Base-by-base conservation (phyloP, 2,113 vertebrate species). In the Oryzias javanicus region DNA sequence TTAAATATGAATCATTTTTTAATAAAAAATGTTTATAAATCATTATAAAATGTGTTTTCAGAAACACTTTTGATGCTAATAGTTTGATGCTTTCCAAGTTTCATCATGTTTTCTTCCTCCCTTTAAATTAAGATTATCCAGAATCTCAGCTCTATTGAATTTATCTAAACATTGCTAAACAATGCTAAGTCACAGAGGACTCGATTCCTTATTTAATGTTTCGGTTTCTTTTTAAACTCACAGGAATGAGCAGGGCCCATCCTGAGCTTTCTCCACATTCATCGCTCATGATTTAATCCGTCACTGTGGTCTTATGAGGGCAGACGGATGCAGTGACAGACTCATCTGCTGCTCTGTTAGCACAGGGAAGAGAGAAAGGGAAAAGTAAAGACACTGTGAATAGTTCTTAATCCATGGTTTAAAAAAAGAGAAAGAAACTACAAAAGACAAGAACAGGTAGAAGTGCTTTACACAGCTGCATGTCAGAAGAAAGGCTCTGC, bases 401-500 rank as follows among this genome's bases (percentile, higher is more conserved):
- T 12, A 19, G 44, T 47, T 18, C n/a, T 19, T 12, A 47, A 47
- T 47, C 17, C 19, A 3, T 4, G n/a, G 44, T n/a, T 40, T 29
- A 64, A 55, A 65, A 48, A 56, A 40, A 56, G 14, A 64, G 60
- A 67, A 60, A 70, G 17, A 17, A 71, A 63, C 64, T 55, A 60
- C 47, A 66, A 64, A 47, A 70, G 72, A 70, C 70, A 68, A 68
- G 68, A 65, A 48, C 47, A 74, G 55, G 60, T 68, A 35, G 35
- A 64, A 70, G 57, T 78, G 64, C 51, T 76, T 72, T 72, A 60
- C 61, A 72, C 57, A 45, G 41, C 49, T 64, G 62, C 16, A 18
- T 74, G 74, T 76, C 60, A 65, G 73, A 57, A 75, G 73, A 68
- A 55, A 79, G 55, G 50, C 75, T 79, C 63, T 74, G 82, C 79